These are phyloP conservation scores for Cydia splendana DNA, from an alignment of 1,140 invertebrate genomes.

Conservation along the genomic window DNA sequence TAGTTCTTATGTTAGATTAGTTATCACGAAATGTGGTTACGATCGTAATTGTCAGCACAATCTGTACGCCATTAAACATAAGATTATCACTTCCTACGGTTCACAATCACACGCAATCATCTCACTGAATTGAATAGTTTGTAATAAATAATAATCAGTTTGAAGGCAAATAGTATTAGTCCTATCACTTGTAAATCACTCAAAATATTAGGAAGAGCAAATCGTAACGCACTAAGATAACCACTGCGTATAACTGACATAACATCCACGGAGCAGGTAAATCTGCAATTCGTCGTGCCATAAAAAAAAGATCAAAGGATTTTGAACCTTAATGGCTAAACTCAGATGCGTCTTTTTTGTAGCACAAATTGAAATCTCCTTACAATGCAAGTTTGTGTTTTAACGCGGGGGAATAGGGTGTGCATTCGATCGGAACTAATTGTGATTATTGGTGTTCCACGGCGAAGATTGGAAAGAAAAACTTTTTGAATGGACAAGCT, in stretches of 20 bases:
- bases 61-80: slow-evolving; percentile 5
- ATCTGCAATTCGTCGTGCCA: slow-evolving; percentile 50
- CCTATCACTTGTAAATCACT: slow-evolving; percentile 6
- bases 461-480: slow-evolving; percentile 44
- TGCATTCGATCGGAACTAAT: slow-evolving; percentile 37
- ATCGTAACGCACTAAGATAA: slow-evolving; percentile 18
- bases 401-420: slow-evolving; percentile 37
- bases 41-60: neutral
- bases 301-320: slow-evolving; percentile 37
- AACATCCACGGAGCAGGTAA: slow-evolving; percentile 49
- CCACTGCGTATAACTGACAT: slow-evolving; percentile 17
- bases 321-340: slow-evolving; percentile 33
- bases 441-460: slow-evolving; percentile 45
- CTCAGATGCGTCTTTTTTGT: slow-evolving; percentile 23
- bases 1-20: neutral
- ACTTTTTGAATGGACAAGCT: slow-evolving; percentile 40
- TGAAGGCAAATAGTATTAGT: neutral
- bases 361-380: slow-evolving; percentile 22
- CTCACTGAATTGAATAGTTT: neutral
- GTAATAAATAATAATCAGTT: neutral
- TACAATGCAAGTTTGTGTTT: slow-evolving; percentile 35
- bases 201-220: slow-evolving; percentile 10
- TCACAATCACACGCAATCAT: neutral
- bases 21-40: neutral
- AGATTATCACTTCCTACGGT: neutral